Base-by-base conservation (phyloP, 2,888 invertebrate species). In the Drepanosiphum platanoidis region DNA sequence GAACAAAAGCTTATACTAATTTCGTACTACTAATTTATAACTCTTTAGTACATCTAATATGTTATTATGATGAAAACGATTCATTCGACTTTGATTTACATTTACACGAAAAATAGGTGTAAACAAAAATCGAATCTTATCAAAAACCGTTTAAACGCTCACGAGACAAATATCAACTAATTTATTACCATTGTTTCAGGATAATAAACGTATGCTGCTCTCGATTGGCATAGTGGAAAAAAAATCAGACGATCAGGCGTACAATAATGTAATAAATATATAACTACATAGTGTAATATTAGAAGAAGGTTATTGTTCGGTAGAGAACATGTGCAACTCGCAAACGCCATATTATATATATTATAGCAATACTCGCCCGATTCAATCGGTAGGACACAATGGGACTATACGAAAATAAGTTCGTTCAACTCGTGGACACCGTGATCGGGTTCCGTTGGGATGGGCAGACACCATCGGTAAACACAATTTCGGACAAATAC, bases 401-500 rank as follows among this genome's bases (percentile, higher is more conserved):
- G 70, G 36, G 36, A 79, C 66, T 39, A 9, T n/a, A 72, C 8
- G 15, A 52, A 27, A 52, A 75, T 36, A 39, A 71, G 81, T 71
- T 81, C 81, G 39, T 81, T 81, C 81, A 81, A 71, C 81, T 81
- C 58, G 8, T 18, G 34, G 7, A 34, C 78, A 9, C 66, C 5
- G 22, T 13, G 27, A 66, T 78, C 34, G 66, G n/a, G 22, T 46
- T 46, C 4, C 13, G 5, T 46, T 18, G 15, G 13, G 46, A 46
- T 46, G 13, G 46, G 18, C 15, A n/a, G n/a, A n/a, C 18, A 46
- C 18, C 13, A 46, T 3, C 18, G 3, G 18, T 42, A 15, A 46
- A 18, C n/a, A 46, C 18, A 15, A 46, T 1, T 42, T 42, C 15
- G 15, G 42, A 42, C 42, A 9, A 42, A 42, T 42, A 42, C 42